These are phyloP conservation scores for Sesia bembeciformis DNA, from an alignment of 2,888 invertebrate species.

Conservation along the genomic window DNA sequence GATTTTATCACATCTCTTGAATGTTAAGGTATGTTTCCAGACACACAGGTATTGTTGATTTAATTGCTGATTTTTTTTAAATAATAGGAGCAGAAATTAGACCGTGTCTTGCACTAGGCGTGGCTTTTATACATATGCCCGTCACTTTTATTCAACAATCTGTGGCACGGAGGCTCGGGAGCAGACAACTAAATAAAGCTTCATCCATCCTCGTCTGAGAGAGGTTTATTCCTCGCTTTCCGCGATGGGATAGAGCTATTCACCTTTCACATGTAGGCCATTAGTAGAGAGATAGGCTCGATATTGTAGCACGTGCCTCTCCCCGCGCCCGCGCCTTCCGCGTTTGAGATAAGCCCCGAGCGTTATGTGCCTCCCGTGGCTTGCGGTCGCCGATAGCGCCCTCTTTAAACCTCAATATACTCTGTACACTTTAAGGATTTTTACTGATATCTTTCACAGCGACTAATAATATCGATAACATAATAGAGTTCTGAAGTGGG, in stretches of 20 bases:
- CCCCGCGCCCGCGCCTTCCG: constrained; percentile 17
- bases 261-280: constrained; percentile 65
- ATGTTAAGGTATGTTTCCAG: too few relatives aligned
- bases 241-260: constrained; percentile 49
- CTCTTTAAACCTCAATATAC: not conserved
- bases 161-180: constrained; percentile 12
- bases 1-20: too few relatives aligned
- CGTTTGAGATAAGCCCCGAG: constrained; percentile 51
- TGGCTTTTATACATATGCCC: constrained; percentile 3
- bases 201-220: constrained; percentile 32
- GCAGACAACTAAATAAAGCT: constrained; percentile 34
- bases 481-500: too few relatives aligned
- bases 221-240: constrained; percentile 37
- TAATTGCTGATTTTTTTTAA: too few relatives aligned
- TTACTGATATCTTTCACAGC: not conserved
- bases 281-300: constrained; percentile 64
- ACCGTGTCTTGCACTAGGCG: constrained; percentile 7
- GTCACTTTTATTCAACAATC: not conserved
- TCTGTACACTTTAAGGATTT: not conserved
- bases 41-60: too few relatives aligned
- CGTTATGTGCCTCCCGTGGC: constrained; percentile 49
- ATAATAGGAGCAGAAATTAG: too few relatives aligned
- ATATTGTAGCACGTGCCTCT: constrained; percentile 48
- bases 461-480: too few relatives aligned
- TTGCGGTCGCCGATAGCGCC: constrained; percentile 34